A percentile compares a stretch with the other conserved stretches of the same genome.
Conservation (phyloP, 2,888 invertebrate species). For the Philereme transversata region DNA sequence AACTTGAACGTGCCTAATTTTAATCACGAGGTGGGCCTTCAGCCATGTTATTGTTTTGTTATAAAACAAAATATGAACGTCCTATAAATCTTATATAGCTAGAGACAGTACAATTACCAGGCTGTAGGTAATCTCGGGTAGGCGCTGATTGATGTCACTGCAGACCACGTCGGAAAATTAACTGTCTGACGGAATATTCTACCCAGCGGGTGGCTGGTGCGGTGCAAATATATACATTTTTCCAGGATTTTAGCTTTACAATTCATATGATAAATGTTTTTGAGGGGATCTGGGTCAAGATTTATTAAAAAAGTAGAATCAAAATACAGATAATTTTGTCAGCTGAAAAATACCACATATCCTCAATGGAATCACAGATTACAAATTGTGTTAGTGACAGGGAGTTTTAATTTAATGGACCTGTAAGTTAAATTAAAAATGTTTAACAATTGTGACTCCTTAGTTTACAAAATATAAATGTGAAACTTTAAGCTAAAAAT, state of each 20-base stretch:
- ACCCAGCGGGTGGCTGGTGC: neutral
- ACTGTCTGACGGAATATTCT: slow-evolving; percentile 47
- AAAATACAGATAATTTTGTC: too few relatives aligned
- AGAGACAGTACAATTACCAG: slow-evolving; percentile 22
- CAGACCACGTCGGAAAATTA: slow-evolving; percentile 50
- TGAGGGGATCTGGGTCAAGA: too few relatives aligned
- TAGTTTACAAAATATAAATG: slow-evolving; percentile 3
- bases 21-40: too few relatives aligned
- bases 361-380: too few relatives aligned
- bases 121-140: slow-evolving; percentile 44
- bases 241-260: slow-evolving; percentile 18
- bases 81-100: slow-evolving; percentile 1
- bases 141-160: slow-evolving; percentile 53
- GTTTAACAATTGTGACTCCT: neutral
- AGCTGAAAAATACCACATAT: too few relatives aligned
- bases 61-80: slow-evolving; percentile 7
- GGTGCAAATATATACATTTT: slow-evolving; percentile 22
- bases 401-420: too few relatives aligned
- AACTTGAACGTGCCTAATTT: too few relatives aligned
- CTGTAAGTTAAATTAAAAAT: too few relatives aligned
- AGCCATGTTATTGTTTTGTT: slow-evolving; percentile 1
- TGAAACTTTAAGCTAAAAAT: slow-evolving; percentile 16
- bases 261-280: slow-evolving; percentile 2
- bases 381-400: too few relatives aligned
- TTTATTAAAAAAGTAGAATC: too few relatives aligned